These are phyloP conservation scores for Thaumetopoea pityocampa DNA, from an alignment of 1,140 invertebrate species.

Conservation along the genomic window DNA sequence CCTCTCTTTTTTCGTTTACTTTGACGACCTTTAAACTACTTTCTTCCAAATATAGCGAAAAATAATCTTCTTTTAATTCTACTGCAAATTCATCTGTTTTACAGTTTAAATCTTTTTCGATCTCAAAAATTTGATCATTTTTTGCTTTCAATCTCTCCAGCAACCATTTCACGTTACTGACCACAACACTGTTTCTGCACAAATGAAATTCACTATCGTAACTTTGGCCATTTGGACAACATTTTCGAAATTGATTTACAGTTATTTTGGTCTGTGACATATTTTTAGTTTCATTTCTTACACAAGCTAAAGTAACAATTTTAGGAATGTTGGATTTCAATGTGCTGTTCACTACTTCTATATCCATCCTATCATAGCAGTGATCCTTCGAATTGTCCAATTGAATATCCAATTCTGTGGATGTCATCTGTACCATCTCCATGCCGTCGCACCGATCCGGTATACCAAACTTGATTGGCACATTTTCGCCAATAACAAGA, in stretches of 20 bases:
- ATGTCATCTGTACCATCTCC: slow-evolving; percentile 23
- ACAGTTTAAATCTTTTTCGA: slow-evolving; percentile 45
- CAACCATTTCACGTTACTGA: slow-evolving; percentile 29
- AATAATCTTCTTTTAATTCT: slow-evolving; percentile 36
- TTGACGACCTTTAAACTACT: slow-evolving; percentile 32
- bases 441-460: slow-evolving; percentile 39
- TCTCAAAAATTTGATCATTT: slow-evolving; percentile 37
- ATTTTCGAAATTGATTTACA: slow-evolving; percentile 46
- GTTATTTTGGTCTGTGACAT: slow-evolving; percentile 20
- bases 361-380: slow-evolving; percentile 50
- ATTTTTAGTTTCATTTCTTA: slow-evolving; percentile 28
- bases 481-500: slow-evolving; percentile 33
- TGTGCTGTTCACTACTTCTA: slow-evolving; percentile 43
- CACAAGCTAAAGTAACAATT: slow-evolving; percentile 48
- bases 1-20: slow-evolving; percentile 21
- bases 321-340: slow-evolving; percentile 45
- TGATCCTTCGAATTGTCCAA: slow-evolving; percentile 22
- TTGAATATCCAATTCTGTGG: slow-evolving; percentile 22
- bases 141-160: slow-evolving; percentile 26
- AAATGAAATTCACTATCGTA: slow-evolving; percentile 40
- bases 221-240: slow-evolving; percentile 44
- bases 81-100: slow-evolving; percentile 48
- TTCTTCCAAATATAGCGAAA: slow-evolving; percentile 31
- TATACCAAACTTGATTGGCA: slow-evolving; percentile 40
- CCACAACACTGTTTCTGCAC: slow-evolving; percentile 29